These are phyloP conservation scores for Microhierax caerulescens DNA, from an alignment of 2,797 vertebrate species.

Conservation along the genomic window DNA sequence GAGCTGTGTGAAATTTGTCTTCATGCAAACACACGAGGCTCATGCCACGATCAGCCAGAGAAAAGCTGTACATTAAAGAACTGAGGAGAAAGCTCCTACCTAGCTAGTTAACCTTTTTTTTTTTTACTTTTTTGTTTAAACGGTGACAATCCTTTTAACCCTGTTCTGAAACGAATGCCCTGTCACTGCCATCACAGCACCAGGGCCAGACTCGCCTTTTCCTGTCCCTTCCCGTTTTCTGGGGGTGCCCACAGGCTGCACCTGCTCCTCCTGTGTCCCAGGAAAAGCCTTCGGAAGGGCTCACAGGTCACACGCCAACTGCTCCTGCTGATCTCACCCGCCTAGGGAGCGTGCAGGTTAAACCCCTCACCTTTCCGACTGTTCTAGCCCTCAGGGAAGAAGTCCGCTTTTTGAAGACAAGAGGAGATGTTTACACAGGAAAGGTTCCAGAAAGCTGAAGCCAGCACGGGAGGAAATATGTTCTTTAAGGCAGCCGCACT, in stretches of 20 bases:
- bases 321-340: background rate
- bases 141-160: background rate
- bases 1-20: background rate
- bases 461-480: background rate
- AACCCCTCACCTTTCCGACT: background rate
- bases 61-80: background rate
- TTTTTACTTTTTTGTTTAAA: background rate
- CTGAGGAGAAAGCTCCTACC: background rate
- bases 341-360: background rate
- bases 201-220: background rate
- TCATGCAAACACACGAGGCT: background rate
- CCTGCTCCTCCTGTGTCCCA: background rate
- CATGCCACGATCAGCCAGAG: fast-evolving
- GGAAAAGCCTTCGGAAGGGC: background rate
- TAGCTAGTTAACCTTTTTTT: background rate
- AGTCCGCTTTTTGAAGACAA: conserved; percentile 20
- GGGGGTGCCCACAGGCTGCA: background rate
- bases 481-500: background rate
- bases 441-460: conserved; percentile 10
- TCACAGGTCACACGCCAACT: background rate
- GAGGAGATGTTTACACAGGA: background rate
- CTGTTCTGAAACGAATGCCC: background rate
- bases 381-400: conserved; percentile 40
- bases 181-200: background rate
- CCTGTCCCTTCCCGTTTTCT: background rate